Percentiles rank a stretch among this genome's conserved stretches.
Evolutionary conservation across 2,888 invertebrate species (phyloP).

Genomic region (Erynnis tages): DNA sequence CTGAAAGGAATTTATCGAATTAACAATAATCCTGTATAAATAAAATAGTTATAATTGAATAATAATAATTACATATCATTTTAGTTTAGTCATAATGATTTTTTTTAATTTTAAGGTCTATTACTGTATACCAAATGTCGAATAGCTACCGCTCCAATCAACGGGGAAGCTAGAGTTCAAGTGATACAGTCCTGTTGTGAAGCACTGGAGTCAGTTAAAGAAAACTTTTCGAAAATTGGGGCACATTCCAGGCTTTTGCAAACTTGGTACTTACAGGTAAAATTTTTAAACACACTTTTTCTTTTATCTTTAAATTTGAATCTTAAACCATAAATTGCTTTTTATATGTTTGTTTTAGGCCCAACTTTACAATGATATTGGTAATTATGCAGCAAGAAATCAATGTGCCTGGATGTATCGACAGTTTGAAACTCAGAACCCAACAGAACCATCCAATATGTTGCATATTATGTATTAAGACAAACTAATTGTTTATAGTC

Average conservation of each 20-base stretch:
- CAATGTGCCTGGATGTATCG: slow-evolving; percentile 91
- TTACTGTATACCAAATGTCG: slow-evolving; percentile 90
- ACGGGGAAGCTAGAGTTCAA: slow-evolving; percentile 69
- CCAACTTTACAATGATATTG: slow-evolving; percentile 88
- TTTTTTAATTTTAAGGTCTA: slow-evolving; percentile 71
- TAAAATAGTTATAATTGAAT: no score
- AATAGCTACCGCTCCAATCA: slow-evolving; percentile 83
- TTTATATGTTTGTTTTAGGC: slow-evolving; percentile 83
- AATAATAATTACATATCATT: no score
- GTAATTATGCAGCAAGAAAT: slow-evolving; percentile 87
- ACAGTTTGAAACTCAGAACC: slow-evolving; percentile 87
- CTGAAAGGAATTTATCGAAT: no score
- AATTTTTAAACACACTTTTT: neutral
- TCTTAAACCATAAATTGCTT: no score
- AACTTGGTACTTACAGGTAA: slow-evolving; percentile 85
- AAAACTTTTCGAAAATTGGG: slow-evolving; percentile 87
- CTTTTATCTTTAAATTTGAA: no score
- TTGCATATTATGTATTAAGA: slow-evolving; percentile 78
- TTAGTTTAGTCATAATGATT: no score
- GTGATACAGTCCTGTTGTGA: slow-evolving; percentile 81
- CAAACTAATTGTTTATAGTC: neutral
- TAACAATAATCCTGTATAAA: no score
- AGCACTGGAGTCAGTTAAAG: slow-evolving; percentile 84
- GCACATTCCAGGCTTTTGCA: slow-evolving; percentile 89
- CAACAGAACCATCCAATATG: slow-evolving; percentile 79